Conservation (phyloP, 1,140 invertebrate genomes). For the Lordiphosa clarofinis region DNA sequence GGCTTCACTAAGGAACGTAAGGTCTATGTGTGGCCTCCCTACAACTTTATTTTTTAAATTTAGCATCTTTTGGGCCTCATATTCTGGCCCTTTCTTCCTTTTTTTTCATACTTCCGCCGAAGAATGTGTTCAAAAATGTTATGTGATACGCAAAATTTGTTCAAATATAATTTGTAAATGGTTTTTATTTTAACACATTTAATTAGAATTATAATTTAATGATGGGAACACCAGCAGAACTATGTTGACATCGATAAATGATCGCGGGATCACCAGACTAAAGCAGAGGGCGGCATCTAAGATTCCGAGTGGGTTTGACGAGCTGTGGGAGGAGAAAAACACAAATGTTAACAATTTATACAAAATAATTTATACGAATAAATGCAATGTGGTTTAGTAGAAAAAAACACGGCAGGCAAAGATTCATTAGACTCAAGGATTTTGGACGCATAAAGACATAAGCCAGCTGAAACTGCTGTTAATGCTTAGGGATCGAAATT, state of each 20-base stretch:
- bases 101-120: too few relatives aligned
- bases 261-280: background rate
- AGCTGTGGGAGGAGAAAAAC: constrained; percentile 19
- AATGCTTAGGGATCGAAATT: background rate
- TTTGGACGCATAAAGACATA: background rate
- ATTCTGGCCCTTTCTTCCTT: too few relatives aligned
- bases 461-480: background rate
- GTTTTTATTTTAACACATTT: constrained; percentile 24
- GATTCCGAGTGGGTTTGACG: constrained; percentile 46
- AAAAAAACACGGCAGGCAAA: background rate
- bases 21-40: too few relatives aligned
- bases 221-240: constrained; percentile 44
- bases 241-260: constrained; percentile 5
- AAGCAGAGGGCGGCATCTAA: constrained; percentile 35
- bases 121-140: too few relatives aligned
- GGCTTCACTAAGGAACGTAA: too few relatives aligned
- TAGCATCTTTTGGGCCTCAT: too few relatives aligned
- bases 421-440: constrained; percentile 5
- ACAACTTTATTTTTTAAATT: too few relatives aligned
- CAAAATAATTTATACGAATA: background rate
- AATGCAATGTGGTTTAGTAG: background rate
- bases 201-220: constrained; percentile 33
- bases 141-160: background rate
- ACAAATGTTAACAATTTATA: constrained; percentile 5
- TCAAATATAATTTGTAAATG: constrained; percentile 22